Evolutionary conservation across 2,113 vertebrate species (phyloP), one percentile per base, ranked within the genome.

Genomic region (Chionis minor): DNA sequence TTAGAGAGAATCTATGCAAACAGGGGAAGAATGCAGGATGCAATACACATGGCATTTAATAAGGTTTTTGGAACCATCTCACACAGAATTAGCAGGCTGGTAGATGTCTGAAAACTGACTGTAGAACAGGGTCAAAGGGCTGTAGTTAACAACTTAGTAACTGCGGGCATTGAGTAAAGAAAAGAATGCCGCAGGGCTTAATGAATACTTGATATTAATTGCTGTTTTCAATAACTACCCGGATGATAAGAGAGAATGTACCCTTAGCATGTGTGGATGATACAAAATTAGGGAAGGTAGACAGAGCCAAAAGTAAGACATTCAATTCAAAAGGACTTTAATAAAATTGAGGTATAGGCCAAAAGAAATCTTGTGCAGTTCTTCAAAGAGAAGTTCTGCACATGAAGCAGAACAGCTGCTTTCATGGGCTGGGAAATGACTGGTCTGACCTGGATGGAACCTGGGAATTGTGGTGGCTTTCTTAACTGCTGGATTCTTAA

Each of bases 101-200:
- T 44, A 49, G 4, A 16, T 54, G 28, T 32, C 61, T 56, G 33
- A 86, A 88, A 73, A 54, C 40, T 80, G 7, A 17, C 18, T 47
- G 16, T 32, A 61, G 45, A 19, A 10, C 17, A 52, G 17, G 6
- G 28, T 49, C 28, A 86, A 70, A 72, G 5, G 23, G 16, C 14
- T 33, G 1, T 14, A 86, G 12, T 38, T 86, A 69, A 65, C 7
- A 56, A 28, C 10, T 45, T 32, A 17, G 17, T 16, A 27, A 17
- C 30, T 81, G 40, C 1, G 4, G 44, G 7, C 13, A 55, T 7
- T 9, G 0, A 2, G 11, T 32, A 18, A 54, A n/a, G 12, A 66
- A 47, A 70, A 28, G 8, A 73, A 27, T 45, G 17, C 6, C 30
- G 14, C 33, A 52, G 22, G 24, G 11, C 15, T 86, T 28, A 69